Evolutionary conservation across 2,888 invertebrate genomes (phyloP).

Genomic region (Lasioglossum zephyrum): DNA sequence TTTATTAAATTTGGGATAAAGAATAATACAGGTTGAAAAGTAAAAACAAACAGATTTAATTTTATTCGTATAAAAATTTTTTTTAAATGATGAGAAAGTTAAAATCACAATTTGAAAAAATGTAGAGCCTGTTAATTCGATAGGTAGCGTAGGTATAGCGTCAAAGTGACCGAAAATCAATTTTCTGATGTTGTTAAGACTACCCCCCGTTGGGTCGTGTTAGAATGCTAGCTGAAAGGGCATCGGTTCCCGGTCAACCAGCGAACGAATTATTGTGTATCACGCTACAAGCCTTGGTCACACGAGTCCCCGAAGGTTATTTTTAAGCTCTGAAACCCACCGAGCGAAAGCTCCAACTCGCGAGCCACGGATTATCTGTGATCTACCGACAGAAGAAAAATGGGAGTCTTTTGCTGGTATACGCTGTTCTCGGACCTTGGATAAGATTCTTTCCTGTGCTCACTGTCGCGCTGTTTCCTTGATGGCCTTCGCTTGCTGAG

Average conservation of each 20-base stretch:
- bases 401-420: not conserved
- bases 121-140: not conserved
- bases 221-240: constrained; percentile 17
- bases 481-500: not conserved
- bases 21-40: too few species aligned
- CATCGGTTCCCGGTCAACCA: constrained; percentile 39
- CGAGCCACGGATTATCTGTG: constrained; percentile 19
- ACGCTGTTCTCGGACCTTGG: constrained; percentile 3
- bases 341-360: constrained; percentile 4
- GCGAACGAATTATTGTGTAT: constrained; percentile 35
- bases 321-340: constrained; percentile 9
- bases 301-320: not conserved
- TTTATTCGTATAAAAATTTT: too few species aligned
- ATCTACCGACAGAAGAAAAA: constrained; percentile 19
- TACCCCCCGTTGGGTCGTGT: constrained; percentile 3
- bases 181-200: not conserved
- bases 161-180: not conserved
- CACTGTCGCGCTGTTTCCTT: not conserved
- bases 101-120: not conserved
- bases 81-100: too few species aligned
- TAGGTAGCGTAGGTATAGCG: not conserved
- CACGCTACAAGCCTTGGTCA: not conserved
- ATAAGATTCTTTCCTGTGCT: not conserved
- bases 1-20: too few species aligned
- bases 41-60: too few species aligned